Conservation (phyloP, 2,797 vertebrate genomes). For the Anableps anableps region DNA sequence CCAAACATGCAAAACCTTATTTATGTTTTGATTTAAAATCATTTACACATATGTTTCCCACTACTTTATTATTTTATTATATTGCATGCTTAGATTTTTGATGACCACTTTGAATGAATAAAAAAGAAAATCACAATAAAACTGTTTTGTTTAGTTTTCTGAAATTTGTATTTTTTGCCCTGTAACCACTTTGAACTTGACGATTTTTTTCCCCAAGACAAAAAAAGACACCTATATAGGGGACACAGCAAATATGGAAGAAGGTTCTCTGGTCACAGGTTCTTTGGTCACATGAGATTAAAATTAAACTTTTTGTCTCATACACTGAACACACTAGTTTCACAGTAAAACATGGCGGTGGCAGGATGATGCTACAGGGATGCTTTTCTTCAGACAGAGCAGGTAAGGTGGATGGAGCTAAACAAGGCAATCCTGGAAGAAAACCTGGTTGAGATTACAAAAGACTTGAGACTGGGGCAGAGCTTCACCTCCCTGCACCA, state of each 20-base stretch:
- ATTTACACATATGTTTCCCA: no score
- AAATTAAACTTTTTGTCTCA: not conserved
- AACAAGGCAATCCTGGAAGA: not conserved
- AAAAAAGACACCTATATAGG: not conserved
- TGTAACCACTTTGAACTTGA: not conserved
- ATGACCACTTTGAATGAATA: no score
- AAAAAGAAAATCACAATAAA: no score
- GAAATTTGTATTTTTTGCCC: not conserved
- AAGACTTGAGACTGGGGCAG: not conserved
- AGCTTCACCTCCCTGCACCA: no score
- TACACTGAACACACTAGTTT: not conserved
- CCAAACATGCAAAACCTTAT: no score
- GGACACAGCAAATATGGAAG: not conserved
- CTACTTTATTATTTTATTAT: no score
- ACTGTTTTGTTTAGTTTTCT: no score
- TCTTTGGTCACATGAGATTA: not conserved
- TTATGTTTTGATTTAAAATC: no score
- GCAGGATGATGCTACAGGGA: not conserved
- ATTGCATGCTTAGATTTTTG: no score
- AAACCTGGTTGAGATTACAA: not conserved
- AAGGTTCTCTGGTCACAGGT: not conserved
- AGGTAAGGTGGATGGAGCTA: not conserved
- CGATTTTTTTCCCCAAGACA: not conserved
- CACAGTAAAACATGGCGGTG: not conserved
- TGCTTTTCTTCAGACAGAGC: not conserved